Base-by-base conservation (phyloP, 2,888 invertebrate genomes). In the Linnaemya vulpina region DNA sequence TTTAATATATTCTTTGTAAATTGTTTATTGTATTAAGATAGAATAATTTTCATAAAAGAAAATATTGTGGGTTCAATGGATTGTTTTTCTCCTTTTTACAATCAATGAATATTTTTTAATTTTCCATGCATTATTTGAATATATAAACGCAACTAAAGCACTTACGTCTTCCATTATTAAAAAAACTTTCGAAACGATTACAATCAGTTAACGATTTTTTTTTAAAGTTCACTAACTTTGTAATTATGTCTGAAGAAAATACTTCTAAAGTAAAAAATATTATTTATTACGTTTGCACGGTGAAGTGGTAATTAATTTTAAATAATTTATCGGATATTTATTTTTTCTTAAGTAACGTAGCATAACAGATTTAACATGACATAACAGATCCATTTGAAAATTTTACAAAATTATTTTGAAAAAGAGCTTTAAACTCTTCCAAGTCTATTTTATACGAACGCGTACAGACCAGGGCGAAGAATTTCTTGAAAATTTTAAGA, bases 251-350 rank as follows among this genome's bases (percentile, higher is more conserved):
- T 4, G 40, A 30, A 5, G 46, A 73, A 46, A 74, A 62, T 63
- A 49, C 3, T 15, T 40, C 40, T 8, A 17, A 25, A 22, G 35
- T 30, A 11, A 15, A 22, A 20, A 74, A 73, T 58, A 13, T 8
- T 1, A 75, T 85, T 53, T 75, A 76, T 70, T 84, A 84, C 62
- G 58, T 65, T 71, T 85, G 85, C 65, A 75, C 78, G 38, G 85
- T 85, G 10, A 78, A 63, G 22, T 85, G 85, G 85, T 85, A 84
- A 81, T 55, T 17, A 17, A 51, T 20, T 20, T 51, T 51, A 51
- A 51, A 51, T 51, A 20, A n/a, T 46, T 11, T 15, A 5, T 43
- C 30, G 53, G 81, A 51, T 73, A 25, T 62, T 68, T 67, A 13
- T 46, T n/a, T n/a, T n/a, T n/a, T n/a, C n/a, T n/a, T n/a, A n/a